These are phyloP conservation scores for Sebastes schlegelii DNA, from an alignment of 2,113 vertebrate species.

Conservation along the genomic window DNA sequence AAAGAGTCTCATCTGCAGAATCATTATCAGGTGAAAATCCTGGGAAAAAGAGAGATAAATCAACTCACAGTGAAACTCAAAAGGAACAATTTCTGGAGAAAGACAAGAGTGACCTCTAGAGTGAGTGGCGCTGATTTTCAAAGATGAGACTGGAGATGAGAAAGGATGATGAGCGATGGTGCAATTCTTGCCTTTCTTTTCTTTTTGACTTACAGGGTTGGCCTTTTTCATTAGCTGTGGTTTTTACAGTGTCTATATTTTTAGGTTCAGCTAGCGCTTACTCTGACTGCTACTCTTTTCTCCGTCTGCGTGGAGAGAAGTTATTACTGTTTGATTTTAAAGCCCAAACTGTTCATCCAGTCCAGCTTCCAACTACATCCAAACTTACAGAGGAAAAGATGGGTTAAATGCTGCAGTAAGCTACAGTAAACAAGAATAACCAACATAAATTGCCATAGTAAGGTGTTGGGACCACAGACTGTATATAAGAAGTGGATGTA, in stretches of 20 bases:
- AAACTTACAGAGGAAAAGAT: neutral
- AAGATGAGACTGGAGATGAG: neutral
- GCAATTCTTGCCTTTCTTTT: constrained; percentile 26
- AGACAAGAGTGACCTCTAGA: neutral
- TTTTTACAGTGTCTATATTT: neutral
- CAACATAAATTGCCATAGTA: neutral
- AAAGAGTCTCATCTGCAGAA: neutral
- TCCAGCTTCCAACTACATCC: neutral
- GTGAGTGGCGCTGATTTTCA: constrained; percentile 1
- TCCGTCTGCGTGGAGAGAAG: neutral
- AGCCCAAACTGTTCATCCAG: neutral
- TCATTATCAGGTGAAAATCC: neutral
- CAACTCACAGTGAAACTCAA: neutral
- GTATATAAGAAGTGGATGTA: too few relatives aligned
- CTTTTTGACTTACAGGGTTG: constrained; percentile 1
- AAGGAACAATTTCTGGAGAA: neutral
- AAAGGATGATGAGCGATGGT: constrained; percentile 8
- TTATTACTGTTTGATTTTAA: constrained; percentile 7
- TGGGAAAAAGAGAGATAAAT: neutral
- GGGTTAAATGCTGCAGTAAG: neutral
- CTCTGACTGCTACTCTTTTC: neutral
- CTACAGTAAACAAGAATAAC: neutral
- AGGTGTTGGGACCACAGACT: neutral
- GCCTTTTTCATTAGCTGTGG: neutral
- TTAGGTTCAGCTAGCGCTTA: neutral